Evolutionary conservation across 2,797 vertebrate species (phyloP).

Genomic region (Erithacus rubecula): DNA sequence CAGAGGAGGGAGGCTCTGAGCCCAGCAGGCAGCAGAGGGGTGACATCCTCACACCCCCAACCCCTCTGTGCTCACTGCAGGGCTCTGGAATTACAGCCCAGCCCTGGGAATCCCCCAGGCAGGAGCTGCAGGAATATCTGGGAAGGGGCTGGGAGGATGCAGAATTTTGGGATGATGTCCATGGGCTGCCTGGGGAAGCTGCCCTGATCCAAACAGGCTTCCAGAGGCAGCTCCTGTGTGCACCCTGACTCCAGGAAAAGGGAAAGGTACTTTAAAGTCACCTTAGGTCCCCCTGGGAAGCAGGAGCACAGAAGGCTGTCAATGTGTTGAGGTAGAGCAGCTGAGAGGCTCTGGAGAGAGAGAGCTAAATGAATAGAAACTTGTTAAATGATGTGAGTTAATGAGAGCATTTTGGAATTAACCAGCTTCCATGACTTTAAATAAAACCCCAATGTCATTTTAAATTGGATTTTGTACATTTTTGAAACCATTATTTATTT

Average conservation of each 20-base stretch:
- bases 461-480: conserved; percentile 68
- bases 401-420: conserved; percentile 70
- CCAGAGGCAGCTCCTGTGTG: neutral
- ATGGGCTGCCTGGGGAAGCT: neutral
- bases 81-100: conserved; percentile 21
- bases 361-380: conserved; percentile 70
- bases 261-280: conserved; percentile 60
- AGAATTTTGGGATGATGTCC: accelerated
- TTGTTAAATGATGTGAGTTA: conserved; percentile 70
- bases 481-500: conserved; percentile 39
- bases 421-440: conserved; percentile 69
- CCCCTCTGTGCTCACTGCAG: neutral
- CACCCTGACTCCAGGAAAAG: neutral
- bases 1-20: neutral
- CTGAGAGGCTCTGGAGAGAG: conserved; percentile 66
- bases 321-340: conserved; percentile 66
- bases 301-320: conserved; percentile 65
- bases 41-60: neutral
- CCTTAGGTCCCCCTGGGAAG: conserved; percentile 54
- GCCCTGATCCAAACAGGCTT: neutral
- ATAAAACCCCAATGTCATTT: conserved; percentile 70
- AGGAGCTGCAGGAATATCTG: neutral
- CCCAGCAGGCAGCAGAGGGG: neutral
- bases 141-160: accelerated
- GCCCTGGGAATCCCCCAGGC: neutral